phyloP scores from a whole-genome alignment of 2,113 vertebrate genomes.

The Cheilinus undulatus region DNA sequence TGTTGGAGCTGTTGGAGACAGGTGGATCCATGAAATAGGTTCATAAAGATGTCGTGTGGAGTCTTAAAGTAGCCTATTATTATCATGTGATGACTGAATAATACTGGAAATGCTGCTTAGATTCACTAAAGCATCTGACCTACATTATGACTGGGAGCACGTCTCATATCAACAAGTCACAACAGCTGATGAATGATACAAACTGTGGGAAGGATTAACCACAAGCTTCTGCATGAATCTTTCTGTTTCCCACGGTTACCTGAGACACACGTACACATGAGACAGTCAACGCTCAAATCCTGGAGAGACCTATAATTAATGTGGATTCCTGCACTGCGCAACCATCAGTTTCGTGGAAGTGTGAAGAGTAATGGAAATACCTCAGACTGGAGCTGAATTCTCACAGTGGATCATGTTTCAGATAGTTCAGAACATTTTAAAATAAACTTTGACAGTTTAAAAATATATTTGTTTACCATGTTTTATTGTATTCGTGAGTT shows the following conservation, averaged over 20 bases:
- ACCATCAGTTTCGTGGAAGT: background rate
- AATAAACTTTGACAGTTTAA: no score
- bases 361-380: constrained; percentile 2
- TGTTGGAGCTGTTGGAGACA: no score
- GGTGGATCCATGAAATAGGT: no score
- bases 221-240: background rate
- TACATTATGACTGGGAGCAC: no score
- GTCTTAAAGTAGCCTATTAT: no score
- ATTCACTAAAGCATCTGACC: no score
- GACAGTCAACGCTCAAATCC: background rate
- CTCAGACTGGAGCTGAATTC: background rate
- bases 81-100: no score
- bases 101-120: no score
- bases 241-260: background rate
- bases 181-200: background rate
- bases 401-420: background rate
- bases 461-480: no score
- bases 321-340: constrained; percentile 17
- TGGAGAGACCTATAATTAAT: background rate
- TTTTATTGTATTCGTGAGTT: no score
- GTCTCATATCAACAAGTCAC: background rate
- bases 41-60: no score
- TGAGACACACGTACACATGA: background rate
- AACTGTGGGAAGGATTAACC: background rate
- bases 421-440: no score